Evolutionary conservation across 2,797 vertebrate genomes (phyloP), one percentile per base, ranked within the genome.

Genomic region (Rhincodon typus): DNA sequence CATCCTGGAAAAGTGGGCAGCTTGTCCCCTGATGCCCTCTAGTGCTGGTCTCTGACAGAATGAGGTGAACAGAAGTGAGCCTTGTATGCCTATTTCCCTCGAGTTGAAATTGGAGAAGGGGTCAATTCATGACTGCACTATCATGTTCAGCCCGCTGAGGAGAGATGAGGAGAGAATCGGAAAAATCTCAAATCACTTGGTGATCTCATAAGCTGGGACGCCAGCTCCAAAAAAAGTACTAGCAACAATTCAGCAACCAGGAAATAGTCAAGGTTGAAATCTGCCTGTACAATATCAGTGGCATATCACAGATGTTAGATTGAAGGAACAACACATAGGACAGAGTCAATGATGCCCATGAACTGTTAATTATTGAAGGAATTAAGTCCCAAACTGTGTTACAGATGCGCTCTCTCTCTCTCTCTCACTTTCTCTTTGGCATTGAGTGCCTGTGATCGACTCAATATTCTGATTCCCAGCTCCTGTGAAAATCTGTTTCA

Each of bases 401-500:
- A 38, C 66, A 4, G 90, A 62, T 1, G 8, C 57, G 0, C 57
- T 57, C 57, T 57, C 57, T 57, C 46, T n/a, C 57, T 66, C 15
- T 42, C 7, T 86, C 53, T 79, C 90, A 46, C 82, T 46, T 57
- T 66, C 88, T 91, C 66, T 93, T 3, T 88, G 46, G 84, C 27
- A 10, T 66, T 69, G 90, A 69, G 90, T 42, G n/a, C 21, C 90
- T 93, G 90, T 93, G n/a, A 93, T 93, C n/a, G 8, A 93, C 66
- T 93, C 66, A 3, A 93, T 93, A 21, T 25, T 67, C 66, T 69
- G 90, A 93, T 93, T 93, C 90, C 90, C 90, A 93, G 66, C 90
- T 69, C 90, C n/a, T 93, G 66, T 93, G 90, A 93, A 91, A 93
- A 93, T 93, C 62, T 93, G 62, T 69, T 69, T 69, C 62, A 93